A percentile compares a stretch with the other conserved stretches of the same genome.
phyloP scores from a whole-genome alignment of 2,888 invertebrate genomes.

The Halictus ligatus region DNA sequence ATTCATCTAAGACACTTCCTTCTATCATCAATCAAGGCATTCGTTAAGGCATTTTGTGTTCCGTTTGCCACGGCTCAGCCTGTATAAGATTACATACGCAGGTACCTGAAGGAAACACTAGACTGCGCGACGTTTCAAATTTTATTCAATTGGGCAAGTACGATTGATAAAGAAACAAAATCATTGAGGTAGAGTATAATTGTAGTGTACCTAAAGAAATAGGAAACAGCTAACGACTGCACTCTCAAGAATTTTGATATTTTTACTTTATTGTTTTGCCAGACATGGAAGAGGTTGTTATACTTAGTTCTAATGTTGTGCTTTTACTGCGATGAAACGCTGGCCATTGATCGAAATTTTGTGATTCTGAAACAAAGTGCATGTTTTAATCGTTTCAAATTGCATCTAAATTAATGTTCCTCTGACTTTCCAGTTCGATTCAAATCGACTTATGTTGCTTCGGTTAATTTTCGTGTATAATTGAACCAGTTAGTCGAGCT shows the following conservation, averaged over 20 bases:
- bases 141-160: constrained; percentile 12
- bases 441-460: not conserved
- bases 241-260: not conserved
- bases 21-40: not conserved
- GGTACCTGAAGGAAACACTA: constrained; percentile 13
- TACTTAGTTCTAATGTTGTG: not conserved
- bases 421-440: not conserved
- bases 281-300: not conserved
- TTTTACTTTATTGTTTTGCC: constrained; percentile 1
- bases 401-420: not conserved
- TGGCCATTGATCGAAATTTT: not conserved
- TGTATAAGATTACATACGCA: constrained; percentile 1
- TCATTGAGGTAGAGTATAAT: constrained; percentile 5
- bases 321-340: not conserved
- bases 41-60: not conserved
- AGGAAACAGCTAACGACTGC: not conserved
- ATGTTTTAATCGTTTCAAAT: not conserved
- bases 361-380: not conserved
- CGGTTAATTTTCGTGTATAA: not conserved
- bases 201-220: not conserved
- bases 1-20: not conserved
- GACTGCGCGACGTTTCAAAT: constrained; percentile 11
- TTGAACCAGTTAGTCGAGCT: not conserved
- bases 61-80: not conserved
- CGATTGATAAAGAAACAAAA: not conserved